A percentile compares a stretch with the other conserved stretches of the same genome.
Evolutionary conservation across 2,888 invertebrate genomes (phyloP).

Genomic region (Cheilosia scutellata): DNA sequence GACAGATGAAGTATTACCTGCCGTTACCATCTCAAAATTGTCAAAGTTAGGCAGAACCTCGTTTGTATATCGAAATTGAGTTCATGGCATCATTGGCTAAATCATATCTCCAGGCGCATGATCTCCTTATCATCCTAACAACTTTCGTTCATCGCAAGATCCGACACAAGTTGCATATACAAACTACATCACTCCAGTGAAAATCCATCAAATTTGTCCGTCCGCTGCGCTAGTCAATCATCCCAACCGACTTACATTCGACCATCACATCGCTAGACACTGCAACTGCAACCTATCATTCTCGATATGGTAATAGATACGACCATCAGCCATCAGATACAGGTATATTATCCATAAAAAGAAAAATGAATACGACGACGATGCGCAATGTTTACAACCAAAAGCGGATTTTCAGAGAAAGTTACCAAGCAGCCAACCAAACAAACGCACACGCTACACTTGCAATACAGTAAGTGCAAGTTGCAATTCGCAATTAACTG

Average conservation of each 20-base stretch:
- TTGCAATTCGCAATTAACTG: conserved; percentile 28
- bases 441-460: conserved; percentile 22
- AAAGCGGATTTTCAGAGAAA: conserved; percentile 50
- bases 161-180: not conserved
- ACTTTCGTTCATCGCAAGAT: conserved; percentile 6
- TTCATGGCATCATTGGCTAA: not conserved
- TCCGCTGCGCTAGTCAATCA: conserved; percentile 7
- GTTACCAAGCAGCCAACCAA: conserved; percentile 50
- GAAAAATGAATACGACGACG: conserved; percentile 45
- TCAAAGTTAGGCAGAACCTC: too few species aligned
- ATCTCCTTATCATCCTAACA: not conserved
- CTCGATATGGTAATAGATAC: conserved; percentile 63
- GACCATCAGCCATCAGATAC: not conserved
- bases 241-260: conserved; percentile 24
- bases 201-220: conserved; percentile 5
- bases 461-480: not conserved
- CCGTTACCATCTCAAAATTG: too few species aligned
- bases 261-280: conserved; percentile 8
- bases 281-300: conserved; percentile 48
- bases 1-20: too few species aligned
- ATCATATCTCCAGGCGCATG: not conserved
- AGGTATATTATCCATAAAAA: conserved; percentile 55
- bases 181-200: not conserved
- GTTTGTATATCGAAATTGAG: not conserved
- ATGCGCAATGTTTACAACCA: conserved; percentile 33